Evolutionary conservation across 2,888 invertebrate species (phyloP), one percentile per base, ranked within the genome.

Genomic region (Mimachlamys varia): DNA sequence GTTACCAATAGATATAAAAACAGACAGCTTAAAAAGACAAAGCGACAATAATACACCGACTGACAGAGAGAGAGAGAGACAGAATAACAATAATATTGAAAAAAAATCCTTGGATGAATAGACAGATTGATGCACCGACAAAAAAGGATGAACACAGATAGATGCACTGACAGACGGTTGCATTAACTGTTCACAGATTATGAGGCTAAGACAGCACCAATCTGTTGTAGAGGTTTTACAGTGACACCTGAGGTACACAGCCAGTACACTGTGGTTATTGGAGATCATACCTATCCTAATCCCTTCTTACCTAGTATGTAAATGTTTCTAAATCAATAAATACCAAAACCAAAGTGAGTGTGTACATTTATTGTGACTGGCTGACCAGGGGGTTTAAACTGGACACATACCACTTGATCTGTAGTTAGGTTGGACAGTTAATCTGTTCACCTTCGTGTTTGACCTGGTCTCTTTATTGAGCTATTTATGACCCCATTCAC

Each of bases 381-480:
- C 76, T 33, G 76, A 76, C 76, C 76, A 76, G 17, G 17, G 17
- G 62, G 27, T 12, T 33, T 22, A 27, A 19, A 33, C 13, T 33
- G 33, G 33, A 76, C 76, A 76, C 33, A 76, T 10, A 76, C 22
- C 62, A 62, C 19, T n/a, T 53, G 58, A 58, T 76, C 12, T 33
- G 33, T 76, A 76, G 19, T 33, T 76, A 76, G 76, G 27, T 33
- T 33, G 76, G 76, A 76, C 76, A 76, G 76, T 76, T 76, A 76
- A 76, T 76, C 76, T 76, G 76, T 22, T 76, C 76, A 33, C 33
- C 76, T 33, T 76, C 27, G 27, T 27, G 76, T 76, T 76, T 76
- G 76, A n/a, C 62, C 62, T n/a, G 22, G 27, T 33, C 76, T 76
- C 62, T 62, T 62, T 62, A 76, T 76, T 76, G 76, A 76, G 76